Base-by-base conservation (phyloP, 2,888 invertebrate species). In the Chouioia cunea region DNA sequence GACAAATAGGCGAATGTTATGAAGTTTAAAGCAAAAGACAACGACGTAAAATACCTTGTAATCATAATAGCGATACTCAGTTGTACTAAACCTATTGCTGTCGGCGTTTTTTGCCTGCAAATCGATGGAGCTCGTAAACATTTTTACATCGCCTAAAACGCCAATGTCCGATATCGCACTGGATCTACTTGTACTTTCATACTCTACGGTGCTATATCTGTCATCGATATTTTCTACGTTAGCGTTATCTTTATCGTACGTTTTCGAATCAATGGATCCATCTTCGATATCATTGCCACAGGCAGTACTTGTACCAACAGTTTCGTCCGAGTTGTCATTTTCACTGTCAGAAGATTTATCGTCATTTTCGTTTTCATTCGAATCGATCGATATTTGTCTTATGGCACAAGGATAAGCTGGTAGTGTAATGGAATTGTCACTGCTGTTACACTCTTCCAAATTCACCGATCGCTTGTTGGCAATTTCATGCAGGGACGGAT, bases 1-100 rank as follows among this genome's bases (percentile, higher is more conserved):
- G n/a, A n/a, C n/a, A n/a, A n/a, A n/a, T n/a, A n/a, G n/a, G n/a
- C n/a, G n/a, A n/a, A n/a, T n/a, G n/a, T n/a, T n/a, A n/a, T n/a
- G n/a, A n/a, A n/a, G n/a, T n/a, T n/a, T n/a, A n/a, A n/a, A n/a
- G n/a, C n/a, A n/a, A n/a, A n/a, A n/a, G n/a, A n/a, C n/a, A n/a
- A n/a, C n/a, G n/a, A n/a, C n/a, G n/a, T 16, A 48, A 23, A 58
- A 46, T 62, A 68, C 68, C 68, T 27, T 44, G 4, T 56, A 27
- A 62, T 68, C 47, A 16, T 67, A 60, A 47, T 60, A 60, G 60
- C 50, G 15, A 23, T 56, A 20, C 44, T 54, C 14, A 1, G n/a
- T 50, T 50, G 14, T 16, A 14, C 23, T 22, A 54, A 18, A 44
- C 0, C 54, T 22, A 44, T 12, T 23, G 4, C 46, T 27, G 22